Evolutionary conservation across 2,113 vertebrate species (phyloP).

Genomic region (Plecturocebus donacophilus): DNA sequence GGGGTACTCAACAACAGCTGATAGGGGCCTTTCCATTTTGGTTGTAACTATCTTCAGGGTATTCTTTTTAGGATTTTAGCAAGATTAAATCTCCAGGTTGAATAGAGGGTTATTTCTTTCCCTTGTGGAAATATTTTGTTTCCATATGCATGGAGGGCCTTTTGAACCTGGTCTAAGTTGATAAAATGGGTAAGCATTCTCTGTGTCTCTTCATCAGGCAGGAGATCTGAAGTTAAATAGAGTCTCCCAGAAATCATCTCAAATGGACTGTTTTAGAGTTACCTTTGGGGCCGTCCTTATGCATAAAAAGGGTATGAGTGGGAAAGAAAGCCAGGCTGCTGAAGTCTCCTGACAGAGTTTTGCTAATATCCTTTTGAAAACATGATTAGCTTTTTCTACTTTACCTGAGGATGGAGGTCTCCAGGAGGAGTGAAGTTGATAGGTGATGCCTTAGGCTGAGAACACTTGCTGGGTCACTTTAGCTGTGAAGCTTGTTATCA

Average conservation of each 20-base stretch:
- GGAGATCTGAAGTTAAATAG: background rate
- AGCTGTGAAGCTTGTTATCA: background rate
- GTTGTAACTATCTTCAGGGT: background rate
- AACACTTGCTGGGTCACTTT: background rate
- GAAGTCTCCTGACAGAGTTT: background rate
- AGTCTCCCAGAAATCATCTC: background rate
- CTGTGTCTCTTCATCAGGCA: background rate
- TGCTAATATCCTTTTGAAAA: background rate
- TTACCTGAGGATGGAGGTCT: background rate
- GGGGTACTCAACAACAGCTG: background rate
- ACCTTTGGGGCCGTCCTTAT: background rate
- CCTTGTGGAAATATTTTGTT: background rate
- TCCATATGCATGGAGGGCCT: background rate
- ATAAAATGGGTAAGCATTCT: background rate
- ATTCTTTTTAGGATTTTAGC: background rate
- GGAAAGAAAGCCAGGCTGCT: background rate
- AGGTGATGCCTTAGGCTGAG: background rate
- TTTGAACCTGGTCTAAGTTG: background rate
- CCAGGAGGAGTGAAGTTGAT: background rate
- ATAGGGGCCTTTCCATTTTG: background rate
- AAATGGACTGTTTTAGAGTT: background rate
- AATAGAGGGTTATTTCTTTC: background rate
- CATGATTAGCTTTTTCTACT: background rate
- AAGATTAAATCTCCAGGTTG: background rate
- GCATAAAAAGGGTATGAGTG: background rate